Base-by-base conservation (phyloP, 2,113 vertebrate species). In the Austrofundulus limnaeus region DNA sequence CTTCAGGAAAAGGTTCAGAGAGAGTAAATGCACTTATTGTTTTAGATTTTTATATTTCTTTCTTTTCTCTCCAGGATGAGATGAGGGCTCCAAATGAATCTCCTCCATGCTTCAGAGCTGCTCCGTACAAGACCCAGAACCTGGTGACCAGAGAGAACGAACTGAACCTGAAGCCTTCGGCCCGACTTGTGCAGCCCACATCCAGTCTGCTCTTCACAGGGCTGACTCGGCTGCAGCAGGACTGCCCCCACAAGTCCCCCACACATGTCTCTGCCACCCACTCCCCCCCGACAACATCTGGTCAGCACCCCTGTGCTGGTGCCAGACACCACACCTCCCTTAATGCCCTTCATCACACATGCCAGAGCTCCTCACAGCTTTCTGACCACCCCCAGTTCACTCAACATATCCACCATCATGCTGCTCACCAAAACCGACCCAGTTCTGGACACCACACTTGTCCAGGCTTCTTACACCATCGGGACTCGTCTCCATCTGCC, bases 201-300 rank as follows among this genome's bases (percentile, higher is more conserved):
- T 92, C 93, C 0, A 90, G 89, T 51, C 80, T 92, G 16, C 74
- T 92, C 80, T 93, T 94, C n/a, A 78, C 90, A 0, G 91, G 92
- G 0, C 91, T 93, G 2, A 85, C 54, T 25, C 91, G 86, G 66
- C 83, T 83, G 39, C 88, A 90, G 0, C 91, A 91, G 0, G 90
- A 91, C 45, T 88, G 87, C 75, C 89, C 90, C 72, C 67, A 88
- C 69, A 84, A 80, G 68, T 77, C 83, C 0, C 45, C 81, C 7
- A 86, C 76, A 51, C 58, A 75, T 41, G 61, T 81, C 3, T 91
- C 91, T 1, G 85, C 90, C 0, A 73, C 68, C 0, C 87, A 77
- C 10, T 88, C 79, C 86, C 82, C 75, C 79, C 54, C 77, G 0
- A 12, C 86, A 1, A 25, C 31, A 0, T 83, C 91, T 61, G 67